Evolutionary conservation across 2,113 vertebrate species (phyloP).

Genomic region (Cricetomys ansorgei): DNA sequence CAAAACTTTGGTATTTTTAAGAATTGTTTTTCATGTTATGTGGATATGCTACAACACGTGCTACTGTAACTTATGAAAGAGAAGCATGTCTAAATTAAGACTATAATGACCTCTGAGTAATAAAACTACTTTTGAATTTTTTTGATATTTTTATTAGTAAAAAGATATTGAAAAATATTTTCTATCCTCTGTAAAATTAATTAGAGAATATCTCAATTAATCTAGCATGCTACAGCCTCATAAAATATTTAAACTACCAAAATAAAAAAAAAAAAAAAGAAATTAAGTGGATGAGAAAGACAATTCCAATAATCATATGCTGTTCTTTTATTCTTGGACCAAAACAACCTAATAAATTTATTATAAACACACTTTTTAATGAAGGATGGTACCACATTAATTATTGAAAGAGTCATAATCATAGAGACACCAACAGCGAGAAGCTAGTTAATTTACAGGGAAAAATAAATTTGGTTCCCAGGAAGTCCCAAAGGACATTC

Average conservation of each 20-base stretch:
- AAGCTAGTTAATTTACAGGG: conserved; percentile 71
- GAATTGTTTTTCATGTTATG: background rate
- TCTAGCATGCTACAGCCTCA: conserved; percentile 10
- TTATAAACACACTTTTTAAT: conserved; percentile 60
- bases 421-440: conserved; percentile 69
- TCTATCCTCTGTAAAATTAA: conserved; percentile 39
- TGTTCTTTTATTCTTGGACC: conserved; percentile 54
- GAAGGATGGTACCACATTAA: conserved; percentile 73
- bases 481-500: conserved; percentile 54
- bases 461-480: conserved; percentile 22
- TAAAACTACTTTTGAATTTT: background rate
- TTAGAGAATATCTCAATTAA: conserved; percentile 51
- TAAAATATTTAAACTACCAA: conserved; percentile 68
- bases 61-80: background rate
- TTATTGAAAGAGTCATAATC: conserved; percentile 75
- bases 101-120: background rate
- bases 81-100: background rate
- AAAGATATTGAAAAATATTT: conserved; percentile 20
- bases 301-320: conserved; percentile 57
- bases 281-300: conserved; percentile 52
- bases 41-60: background rate
- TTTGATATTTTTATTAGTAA: conserved; percentile 44
- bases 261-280: conserved; percentile 68
- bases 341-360: conserved; percentile 76
- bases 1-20: background rate